These are phyloP conservation scores for Xylota segnis DNA, from an alignment of 2,888 invertebrate genomes.

Conservation along the genomic window DNA sequence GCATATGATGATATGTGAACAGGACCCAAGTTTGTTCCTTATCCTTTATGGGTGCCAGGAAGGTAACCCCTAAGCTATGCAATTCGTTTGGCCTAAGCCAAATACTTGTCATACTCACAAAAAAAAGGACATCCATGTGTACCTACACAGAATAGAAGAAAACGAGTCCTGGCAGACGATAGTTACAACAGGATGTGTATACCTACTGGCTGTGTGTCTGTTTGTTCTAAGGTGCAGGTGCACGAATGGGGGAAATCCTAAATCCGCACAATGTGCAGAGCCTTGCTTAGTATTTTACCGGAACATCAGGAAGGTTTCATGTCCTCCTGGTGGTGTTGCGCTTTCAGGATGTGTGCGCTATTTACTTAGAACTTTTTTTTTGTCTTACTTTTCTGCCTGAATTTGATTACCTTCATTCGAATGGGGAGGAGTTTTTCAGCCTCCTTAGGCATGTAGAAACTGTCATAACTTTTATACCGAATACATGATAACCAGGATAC, in stretches of 20 bases:
- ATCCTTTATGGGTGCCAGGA: slow-evolving; percentile 1
- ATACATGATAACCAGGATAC: no score
- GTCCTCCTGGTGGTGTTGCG: slow-evolving; percentile 26
- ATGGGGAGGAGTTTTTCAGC: neutral
- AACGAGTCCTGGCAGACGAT: slow-evolving; percentile 14
- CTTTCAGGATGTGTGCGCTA: slow-evolving; percentile 8
- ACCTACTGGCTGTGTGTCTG: neutral
- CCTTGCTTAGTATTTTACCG: slow-evolving; percentile 28
- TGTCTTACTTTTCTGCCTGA: slow-evolving; percentile 24
- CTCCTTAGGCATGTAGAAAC: neutral
- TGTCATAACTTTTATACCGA: neutral
- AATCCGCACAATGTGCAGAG: slow-evolving; percentile 46
- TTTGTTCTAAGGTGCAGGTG: slow-evolving; percentile 16
- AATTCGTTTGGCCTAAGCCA: slow-evolving; percentile 25
- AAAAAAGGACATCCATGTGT: slow-evolving; percentile 8
- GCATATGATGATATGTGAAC: slow-evolving; percentile 56
- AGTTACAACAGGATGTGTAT: slow-evolving; percentile 37
- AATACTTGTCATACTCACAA: neutral
- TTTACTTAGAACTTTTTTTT: slow-evolving; percentile 28
- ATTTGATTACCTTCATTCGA: slow-evolving; percentile 27
- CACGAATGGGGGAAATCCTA: slow-evolving; percentile 44
- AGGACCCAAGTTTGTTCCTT: slow-evolving; percentile 26
- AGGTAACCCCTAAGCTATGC: slow-evolving; percentile 12
- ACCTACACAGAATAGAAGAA: neutral
- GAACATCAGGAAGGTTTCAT: slow-evolving; percentile 56